phyloP scores from a whole-genome alignment of 1,140 invertebrate genomes.

The Oedothorax gibbosus region DNA sequence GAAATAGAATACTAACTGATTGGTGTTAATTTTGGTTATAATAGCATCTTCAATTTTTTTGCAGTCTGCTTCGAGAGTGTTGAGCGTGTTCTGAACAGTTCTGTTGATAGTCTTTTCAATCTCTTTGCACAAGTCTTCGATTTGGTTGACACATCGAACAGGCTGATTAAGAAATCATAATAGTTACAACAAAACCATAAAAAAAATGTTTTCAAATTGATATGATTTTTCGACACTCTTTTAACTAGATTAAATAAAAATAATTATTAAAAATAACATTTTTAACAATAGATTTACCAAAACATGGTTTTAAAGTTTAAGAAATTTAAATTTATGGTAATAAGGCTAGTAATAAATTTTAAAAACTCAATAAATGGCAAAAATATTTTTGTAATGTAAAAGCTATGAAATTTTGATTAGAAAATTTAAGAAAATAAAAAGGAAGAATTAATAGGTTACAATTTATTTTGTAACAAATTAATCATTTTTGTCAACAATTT shows the following conservation, averaged over 20 bases:
- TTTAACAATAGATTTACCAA: not conserved
- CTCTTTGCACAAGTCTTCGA: conserved; percentile 74
- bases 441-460: too few species aligned
- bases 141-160: conserved; percentile 74
- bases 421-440: too few species aligned
- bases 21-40: conserved; percentile 68
- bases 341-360: too few species aligned
- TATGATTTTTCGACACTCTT: not conserved
- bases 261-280: not conserved
- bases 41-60: conserved; percentile 70
- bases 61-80: conserved; percentile 74
- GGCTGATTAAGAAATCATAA: conserved; percentile 63
- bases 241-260: not conserved
- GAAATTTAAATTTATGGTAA: too few species aligned
- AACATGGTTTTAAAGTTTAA: too few species aligned
- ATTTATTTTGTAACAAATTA: too few species aligned
- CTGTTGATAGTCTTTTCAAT: conserved; percentile 75
- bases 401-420: too few species aligned
- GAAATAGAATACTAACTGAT: conserved; percentile 66
- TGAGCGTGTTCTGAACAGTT: conserved; percentile 75
- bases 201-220: not conserved
- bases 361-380: too few species aligned
- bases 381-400: too few species aligned
- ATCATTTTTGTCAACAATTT: not conserved
- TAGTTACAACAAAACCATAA: not conserved